These are phyloP conservation scores for Anolis carolinensis DNA, from an alignment of 2,113 vertebrate genomes.

Conservation along the genomic window DNA sequence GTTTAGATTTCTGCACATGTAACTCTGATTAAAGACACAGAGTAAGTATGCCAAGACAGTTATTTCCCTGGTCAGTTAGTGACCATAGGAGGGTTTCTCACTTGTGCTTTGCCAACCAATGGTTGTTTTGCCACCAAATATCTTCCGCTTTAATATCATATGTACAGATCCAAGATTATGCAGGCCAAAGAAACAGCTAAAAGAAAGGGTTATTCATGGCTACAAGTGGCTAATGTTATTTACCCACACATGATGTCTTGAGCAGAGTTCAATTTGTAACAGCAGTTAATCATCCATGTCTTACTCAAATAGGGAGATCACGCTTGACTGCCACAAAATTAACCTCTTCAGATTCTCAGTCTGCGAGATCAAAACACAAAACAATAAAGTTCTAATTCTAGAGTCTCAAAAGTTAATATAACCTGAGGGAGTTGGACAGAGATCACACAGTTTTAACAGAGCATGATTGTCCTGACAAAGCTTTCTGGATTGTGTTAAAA, in stretches of 20 bases:
- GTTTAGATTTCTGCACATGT: not conserved
- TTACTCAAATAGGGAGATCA: slow-evolving; percentile 40
- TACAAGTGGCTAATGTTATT: slow-evolving; percentile 30
- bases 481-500: not conserved
- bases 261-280: slow-evolving; percentile 49
- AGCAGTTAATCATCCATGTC: slow-evolving; percentile 53
- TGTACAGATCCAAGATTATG: slow-evolving; percentile 33
- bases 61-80: not conserved
- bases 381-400: slow-evolving; percentile 10
- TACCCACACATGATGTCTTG: slow-evolving; percentile 18
- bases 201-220: slow-evolving; percentile 16
- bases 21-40: not conserved
- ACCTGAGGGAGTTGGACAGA: slow-evolving; percentile 23
- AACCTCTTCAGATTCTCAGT: slow-evolving; percentile 9
- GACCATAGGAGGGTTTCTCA: not conserved
- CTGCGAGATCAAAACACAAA: slow-evolving; percentile 43
- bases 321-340: slow-evolving; percentile 43
- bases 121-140: not conserved
- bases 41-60: fast-evolving
- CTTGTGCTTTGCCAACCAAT: slow-evolving; percentile 14
- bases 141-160: slow-evolving; percentile 8
- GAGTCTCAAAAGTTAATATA: slow-evolving; percentile 24
- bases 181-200: slow-evolving; percentile 23
- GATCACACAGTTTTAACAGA: slow-evolving; percentile 14
- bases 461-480: slow-evolving; percentile 6